phyloP scores from a whole-genome alignment of 2,113 vertebrate genomes.

The Clarias macrocephalus region DNA sequence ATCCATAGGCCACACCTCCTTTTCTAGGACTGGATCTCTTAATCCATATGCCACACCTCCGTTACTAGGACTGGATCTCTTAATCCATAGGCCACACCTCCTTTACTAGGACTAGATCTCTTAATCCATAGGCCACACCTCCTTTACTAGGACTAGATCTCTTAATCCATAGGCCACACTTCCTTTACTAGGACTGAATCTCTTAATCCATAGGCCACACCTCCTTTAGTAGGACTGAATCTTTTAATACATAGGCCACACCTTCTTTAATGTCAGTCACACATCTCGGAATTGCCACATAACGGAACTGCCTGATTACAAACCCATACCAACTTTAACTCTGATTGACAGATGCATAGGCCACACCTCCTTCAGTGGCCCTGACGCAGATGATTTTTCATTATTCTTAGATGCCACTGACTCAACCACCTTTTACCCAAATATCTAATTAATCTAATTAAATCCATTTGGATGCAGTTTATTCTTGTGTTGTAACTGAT shows the following conservation, averaged over 20 bases:
- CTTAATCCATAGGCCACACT: no score
- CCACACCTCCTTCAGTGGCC: background rate
- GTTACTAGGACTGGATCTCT: background rate
- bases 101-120: no score
- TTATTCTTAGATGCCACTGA: background rate
- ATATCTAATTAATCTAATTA: no score
- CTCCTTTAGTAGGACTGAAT: background rate
- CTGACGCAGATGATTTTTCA: background rate
- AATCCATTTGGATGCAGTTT: background rate
- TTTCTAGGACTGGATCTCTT: background rate
- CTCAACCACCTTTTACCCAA: background rate
- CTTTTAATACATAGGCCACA: no score
- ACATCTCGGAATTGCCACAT: background rate
- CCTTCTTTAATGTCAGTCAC: no score
- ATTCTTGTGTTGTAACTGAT: background rate
- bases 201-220: background rate
- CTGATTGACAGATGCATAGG: background rate
- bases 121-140: no score
- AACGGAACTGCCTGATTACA: no score
- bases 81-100: no score
- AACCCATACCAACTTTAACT: no score
- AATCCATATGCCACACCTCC: no score
- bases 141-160: no score
- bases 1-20: background rate
- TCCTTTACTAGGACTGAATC: no score